Evolutionary conservation across 1,140 invertebrate species (phyloP).

Genomic region (Samia ricini): DNA sequence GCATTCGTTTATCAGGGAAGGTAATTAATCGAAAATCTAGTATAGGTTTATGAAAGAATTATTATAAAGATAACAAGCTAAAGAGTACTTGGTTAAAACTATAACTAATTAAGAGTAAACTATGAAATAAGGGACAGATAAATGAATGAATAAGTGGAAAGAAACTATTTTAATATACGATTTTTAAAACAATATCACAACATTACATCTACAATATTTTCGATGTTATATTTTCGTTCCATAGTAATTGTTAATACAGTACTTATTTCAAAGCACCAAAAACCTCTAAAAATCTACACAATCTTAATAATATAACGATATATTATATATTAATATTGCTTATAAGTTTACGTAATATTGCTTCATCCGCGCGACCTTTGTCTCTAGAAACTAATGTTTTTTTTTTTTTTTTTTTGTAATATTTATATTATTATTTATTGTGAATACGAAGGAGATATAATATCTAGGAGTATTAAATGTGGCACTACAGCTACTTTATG

Average conservation of each 20-base stretch:
- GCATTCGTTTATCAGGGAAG: conserved; percentile 39
- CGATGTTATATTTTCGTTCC: conserved; percentile 65
- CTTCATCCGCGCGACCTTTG: conserved; percentile 64
- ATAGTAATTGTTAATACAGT: conserved; percentile 49
- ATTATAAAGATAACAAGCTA: conserved; percentile 41
- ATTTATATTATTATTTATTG: conserved; percentile 24
- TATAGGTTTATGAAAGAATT: conserved; percentile 39
- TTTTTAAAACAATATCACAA: conserved; percentile 26
- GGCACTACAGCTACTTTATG: conserved; percentile 47
- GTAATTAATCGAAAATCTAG: conserved; percentile 41
- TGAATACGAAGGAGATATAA: conserved; percentile 19
- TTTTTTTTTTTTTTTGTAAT: conserved; percentile 23
- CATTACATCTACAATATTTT: conserved; percentile 52
- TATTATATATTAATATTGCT: conserved; percentile 66
- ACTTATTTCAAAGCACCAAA: conserved; percentile 66
- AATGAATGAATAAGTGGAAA: neutral
- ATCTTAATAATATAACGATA: conserved; percentile 47
- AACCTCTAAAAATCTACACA: conserved; percentile 60
- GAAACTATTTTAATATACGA: neutral
- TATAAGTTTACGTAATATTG: conserved; percentile 70
- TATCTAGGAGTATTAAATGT: conserved; percentile 35
- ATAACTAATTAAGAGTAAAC: neutral
- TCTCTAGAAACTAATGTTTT: conserved; percentile 29
- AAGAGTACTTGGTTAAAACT: conserved; percentile 41
- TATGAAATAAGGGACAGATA: neutral